Conservation (phyloP, 1,140 invertebrate genomes). For the Brachionus koreanus region DNA sequence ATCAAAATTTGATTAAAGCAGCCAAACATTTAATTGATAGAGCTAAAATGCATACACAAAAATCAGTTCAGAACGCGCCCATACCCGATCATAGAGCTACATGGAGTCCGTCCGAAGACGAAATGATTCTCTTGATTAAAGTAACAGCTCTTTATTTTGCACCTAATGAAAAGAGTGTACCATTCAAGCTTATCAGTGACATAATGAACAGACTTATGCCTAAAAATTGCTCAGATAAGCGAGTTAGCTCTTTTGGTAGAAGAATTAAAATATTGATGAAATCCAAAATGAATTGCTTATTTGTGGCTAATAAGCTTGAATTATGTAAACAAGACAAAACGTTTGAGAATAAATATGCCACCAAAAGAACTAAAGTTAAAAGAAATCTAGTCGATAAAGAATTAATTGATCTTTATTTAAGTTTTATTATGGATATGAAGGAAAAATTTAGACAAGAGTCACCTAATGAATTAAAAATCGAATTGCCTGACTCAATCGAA, state of each 20-base stretch:
- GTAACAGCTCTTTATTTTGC: conserved; percentile 7
- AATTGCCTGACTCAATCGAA: neutral
- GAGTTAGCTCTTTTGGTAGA: conserved; percentile 11
- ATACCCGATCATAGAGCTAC: neutral
- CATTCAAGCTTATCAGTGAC: conserved; percentile 20
- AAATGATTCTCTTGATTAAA: conserved; percentile 28
- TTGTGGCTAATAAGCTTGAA: conserved; percentile 25
- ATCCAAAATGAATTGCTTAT: conserved; percentile 14
- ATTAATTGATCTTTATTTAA: neutral
- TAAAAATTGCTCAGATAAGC: neutral
- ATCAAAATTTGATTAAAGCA: conserved; percentile 18
- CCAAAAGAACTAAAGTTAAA: neutral
- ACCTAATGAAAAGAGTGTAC: conserved; percentile 38
- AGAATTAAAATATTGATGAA: conserved; percentile 43
- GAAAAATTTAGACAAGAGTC: neutral
- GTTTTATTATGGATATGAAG: conserved; percentile 24
- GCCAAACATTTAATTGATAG: conserved; percentile 25
- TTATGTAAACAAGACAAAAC: conserved; percentile 11
- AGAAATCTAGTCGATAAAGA: conserved; percentile 18
- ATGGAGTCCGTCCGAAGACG: conserved; percentile 10
- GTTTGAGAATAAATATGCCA: conserved; percentile 8
- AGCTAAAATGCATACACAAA: conserved; percentile 17
- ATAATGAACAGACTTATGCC: conserved; percentile 20
- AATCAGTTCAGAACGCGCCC: neutral
- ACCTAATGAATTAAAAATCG: neutral